Evolutionary conservation across 30 jellyfish, hydroid and myxozoan genomes (phyloP).

Genomic region (Aurelia aurita): DNA sequence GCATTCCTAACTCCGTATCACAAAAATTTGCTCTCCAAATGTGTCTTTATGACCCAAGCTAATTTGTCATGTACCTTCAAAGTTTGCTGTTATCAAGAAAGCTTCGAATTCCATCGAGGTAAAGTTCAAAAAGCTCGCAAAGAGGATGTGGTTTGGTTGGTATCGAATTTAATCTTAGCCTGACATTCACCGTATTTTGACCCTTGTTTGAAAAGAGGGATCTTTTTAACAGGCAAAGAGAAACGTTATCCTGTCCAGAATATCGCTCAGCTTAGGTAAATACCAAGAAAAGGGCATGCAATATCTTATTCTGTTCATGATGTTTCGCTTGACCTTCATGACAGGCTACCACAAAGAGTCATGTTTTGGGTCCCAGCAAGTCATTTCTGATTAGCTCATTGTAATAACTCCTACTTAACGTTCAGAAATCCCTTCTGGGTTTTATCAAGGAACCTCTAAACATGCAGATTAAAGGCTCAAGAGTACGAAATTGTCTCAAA

Average conservation of each 20-base stretch:
- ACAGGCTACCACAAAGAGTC: slow-evolving; percentile 24
- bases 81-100: background rate
- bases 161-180: slow-evolving; percentile 66
- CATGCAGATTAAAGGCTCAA: too few species aligned
- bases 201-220: slow-evolving; percentile 54
- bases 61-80: too few species aligned
- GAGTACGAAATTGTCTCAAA: too few species aligned
- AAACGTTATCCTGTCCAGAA: slow-evolving; percentile 39
- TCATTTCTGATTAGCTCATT: slow-evolving; percentile 19
- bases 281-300: slow-evolving; percentile 39
- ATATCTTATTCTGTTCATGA: slow-evolving; percentile 12
- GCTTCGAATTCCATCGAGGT: slow-evolving; percentile 22
- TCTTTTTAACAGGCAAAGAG: slow-evolving; percentile 26
- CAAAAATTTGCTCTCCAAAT: too few species aligned
- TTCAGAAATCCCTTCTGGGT: slow-evolving; percentile 2
- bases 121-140: slow-evolving; percentile 39
- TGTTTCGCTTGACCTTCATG: slow-evolving; percentile 32
- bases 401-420: slow-evolving; percentile 37
- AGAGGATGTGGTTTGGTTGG: slow-evolving; percentile 36
- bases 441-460: too few species aligned
- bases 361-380: slow-evolving; percentile 22
- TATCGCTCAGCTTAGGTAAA: slow-evolving; percentile 26
- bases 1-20: too few species aligned
- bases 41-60: too few species aligned
- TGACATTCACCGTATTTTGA: slow-evolving; percentile 66